Conservation (phyloP, 2,113 vertebrate genomes). For the Macaca mulatta region DNA sequence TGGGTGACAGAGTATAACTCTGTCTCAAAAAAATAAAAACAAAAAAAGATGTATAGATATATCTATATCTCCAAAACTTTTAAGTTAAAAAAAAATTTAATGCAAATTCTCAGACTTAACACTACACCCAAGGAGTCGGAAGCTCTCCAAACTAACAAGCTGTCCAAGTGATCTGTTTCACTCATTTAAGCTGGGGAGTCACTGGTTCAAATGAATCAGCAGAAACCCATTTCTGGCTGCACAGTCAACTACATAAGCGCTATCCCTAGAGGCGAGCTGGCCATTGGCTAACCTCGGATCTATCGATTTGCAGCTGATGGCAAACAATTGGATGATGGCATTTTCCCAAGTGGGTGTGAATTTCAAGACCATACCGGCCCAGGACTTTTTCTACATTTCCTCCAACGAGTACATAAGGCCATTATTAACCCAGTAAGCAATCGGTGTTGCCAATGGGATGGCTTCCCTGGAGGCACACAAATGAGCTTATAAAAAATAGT, state of each 20-base stretch:
- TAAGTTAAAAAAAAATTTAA: not conserved
- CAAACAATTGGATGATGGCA: fast-evolving
- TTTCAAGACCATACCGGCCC: not conserved
- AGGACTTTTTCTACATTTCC: too few species aligned
- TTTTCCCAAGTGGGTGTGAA: not conserved
- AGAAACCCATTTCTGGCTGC: not conserved
- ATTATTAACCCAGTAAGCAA: not conserved
- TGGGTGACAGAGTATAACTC: too few species aligned
- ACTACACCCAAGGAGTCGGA: not conserved
- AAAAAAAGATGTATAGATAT: too few species aligned
- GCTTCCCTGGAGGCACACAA: not conserved
- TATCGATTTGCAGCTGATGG: not conserved
- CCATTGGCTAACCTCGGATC: not conserved
- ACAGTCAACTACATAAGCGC: not conserved
- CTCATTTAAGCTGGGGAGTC: not conserved
- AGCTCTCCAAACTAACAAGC: not conserved
- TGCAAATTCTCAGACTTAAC: not conserved
- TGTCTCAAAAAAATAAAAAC: too few species aligned
- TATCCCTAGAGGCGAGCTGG: not conserved
- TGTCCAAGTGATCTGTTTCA: not conserved
- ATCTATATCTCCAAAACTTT: too few species aligned
- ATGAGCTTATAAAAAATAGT: not conserved
- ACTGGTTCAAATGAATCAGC: not conserved
- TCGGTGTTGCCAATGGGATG: fast-evolving
- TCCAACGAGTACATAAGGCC: not conserved